A percentile compares a stretch with the other conserved stretches of the same genome.
Conservation (phyloP, 53 echinoderm and acorn worm genomes). For the Apostichopus leukothele region DNA sequence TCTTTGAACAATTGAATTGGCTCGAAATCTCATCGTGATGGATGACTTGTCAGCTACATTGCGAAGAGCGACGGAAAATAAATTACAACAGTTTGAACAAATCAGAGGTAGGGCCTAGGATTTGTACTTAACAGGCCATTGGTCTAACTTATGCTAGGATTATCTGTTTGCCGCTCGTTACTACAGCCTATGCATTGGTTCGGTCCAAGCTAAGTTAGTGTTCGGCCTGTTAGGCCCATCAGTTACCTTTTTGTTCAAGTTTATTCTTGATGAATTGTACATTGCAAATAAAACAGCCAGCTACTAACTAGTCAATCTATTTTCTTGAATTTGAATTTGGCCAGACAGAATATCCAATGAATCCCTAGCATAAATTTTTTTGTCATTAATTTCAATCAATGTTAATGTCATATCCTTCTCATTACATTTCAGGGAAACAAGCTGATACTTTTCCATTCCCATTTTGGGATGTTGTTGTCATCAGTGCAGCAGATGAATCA, state of each 20-base stretch:
- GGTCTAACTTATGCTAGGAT: no score
- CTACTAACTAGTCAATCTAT: no score
- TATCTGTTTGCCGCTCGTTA: neutral
- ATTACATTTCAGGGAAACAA: slow-evolving; percentile 54
- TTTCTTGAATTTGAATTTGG: no score
- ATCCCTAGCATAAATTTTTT: no score
- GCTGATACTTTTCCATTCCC: slow-evolving; percentile 55
- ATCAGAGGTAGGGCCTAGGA: slow-evolving; percentile 47
- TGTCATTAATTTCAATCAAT: neutral
- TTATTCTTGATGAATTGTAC: no score
- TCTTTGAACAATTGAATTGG: no score
- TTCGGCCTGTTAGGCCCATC: no score
- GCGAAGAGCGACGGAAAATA: slow-evolving; percentile 41
- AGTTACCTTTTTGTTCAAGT: no score
- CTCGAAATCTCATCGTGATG: neutral
- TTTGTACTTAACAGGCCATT: no score
- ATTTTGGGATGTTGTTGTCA: slow-evolving; percentile 94
- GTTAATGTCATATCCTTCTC: neutral
- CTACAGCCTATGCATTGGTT: neutral
- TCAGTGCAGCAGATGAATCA: slow-evolving; percentile 76
- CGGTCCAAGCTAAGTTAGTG: no score
- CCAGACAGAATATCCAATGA: no score
- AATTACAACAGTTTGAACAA: slow-evolving; percentile 48
- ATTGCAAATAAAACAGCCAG: no score
- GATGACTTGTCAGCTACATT: slow-evolving; percentile 15